A percentile compares a stretch with the other conserved stretches of the same genome.
These are phyloP conservation scores for Brachyrhaphis roseni DNA, from an alignment of 2,797 vertebrate species.

Conservation along the genomic window DNA sequence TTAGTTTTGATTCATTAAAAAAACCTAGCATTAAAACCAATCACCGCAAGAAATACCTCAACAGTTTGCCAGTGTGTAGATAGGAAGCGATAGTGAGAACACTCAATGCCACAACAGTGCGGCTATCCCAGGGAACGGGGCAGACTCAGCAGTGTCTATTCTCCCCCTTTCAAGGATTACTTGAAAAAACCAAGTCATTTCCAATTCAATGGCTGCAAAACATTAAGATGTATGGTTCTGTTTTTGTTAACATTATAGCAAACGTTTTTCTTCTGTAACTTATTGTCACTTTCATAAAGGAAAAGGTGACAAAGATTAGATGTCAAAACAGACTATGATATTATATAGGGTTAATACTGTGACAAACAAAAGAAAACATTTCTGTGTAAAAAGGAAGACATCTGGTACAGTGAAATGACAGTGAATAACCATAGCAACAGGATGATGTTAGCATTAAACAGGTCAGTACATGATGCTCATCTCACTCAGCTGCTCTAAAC, in stretches of 20 bases:
- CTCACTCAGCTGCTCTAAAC: constrained; percentile 60
- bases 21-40: constrained; percentile 99
- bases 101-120: constrained; percentile 99
- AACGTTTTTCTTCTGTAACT: constrained; percentile 76
- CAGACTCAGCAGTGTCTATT: constrained; percentile 99
- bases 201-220: constrained; percentile 99
- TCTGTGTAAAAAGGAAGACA: constrained; percentile 75
- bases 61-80: constrained; percentile 99
- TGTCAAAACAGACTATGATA: constrained; percentile 85
- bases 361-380: constrained; percentile 83
- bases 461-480: constrained; percentile 70
- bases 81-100: constrained; percentile 99
- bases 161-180: constrained; percentile 99
- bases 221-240: constrained; percentile 95
- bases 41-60: constrained; percentile 99
- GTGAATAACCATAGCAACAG: constrained; percentile 81
- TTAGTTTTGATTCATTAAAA: constrained; percentile 81
- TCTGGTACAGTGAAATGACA: constrained; percentile 79
- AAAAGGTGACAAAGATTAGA: constrained; percentile 91
- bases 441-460: constrained; percentile 81
- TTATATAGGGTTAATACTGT: constrained; percentile 81
- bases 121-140: constrained; percentile 99
- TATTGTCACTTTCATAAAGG: constrained; percentile 90
- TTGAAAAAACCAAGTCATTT: constrained; percentile 99
- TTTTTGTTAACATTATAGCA: constrained; percentile 88